A percentile compares a stretch with the other conserved stretches of the same genome.
phyloP scores from a whole-genome alignment of 2,888 invertebrate species.

The Bombylius discolor region DNA sequence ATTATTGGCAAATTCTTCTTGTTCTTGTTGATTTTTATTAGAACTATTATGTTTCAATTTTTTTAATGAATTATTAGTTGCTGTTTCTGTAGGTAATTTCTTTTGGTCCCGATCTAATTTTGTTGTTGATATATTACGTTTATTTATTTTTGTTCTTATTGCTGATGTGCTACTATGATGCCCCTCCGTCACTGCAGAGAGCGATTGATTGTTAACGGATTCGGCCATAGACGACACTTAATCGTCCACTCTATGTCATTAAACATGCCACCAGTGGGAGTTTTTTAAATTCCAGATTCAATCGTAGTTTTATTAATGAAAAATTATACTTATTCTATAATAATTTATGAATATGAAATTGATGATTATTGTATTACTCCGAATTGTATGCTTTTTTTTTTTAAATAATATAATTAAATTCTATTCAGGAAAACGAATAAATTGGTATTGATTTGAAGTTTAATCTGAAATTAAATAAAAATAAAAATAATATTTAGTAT shows the following conservation, averaged over 20 bases:
- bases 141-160: constrained; percentile 16
- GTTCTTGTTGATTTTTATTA: not conserved
- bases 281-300: not conserved
- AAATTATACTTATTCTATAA: too few relatives aligned
- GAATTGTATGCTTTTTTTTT: too few relatives aligned
- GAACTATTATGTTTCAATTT: too few relatives aligned
- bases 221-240: constrained; percentile 85
- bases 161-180: constrained; percentile 26
- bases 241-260: constrained; percentile 45
- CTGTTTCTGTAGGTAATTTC: constrained; percentile 5
- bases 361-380: too few relatives aligned
- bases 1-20: not conserved
- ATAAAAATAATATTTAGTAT: too few relatives aligned
- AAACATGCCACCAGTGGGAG: constrained; percentile 28
- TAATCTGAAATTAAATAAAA: too few relatives aligned
- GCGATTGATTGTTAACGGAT: constrained; percentile 67
- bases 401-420: too few relatives aligned
- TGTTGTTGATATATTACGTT: not conserved
- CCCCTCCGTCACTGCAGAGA: constrained; percentile 60
- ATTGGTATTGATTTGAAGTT: too few relatives aligned
- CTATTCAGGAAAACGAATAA: too few relatives aligned
- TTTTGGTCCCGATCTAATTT: not conserved
- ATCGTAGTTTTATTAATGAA: not conserved
- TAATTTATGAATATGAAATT: too few relatives aligned
- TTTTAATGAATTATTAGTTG: constrained; percentile 5